Conservation (phyloP, 2,797 vertebrate genomes). For the Chelonia mydas region DNA sequence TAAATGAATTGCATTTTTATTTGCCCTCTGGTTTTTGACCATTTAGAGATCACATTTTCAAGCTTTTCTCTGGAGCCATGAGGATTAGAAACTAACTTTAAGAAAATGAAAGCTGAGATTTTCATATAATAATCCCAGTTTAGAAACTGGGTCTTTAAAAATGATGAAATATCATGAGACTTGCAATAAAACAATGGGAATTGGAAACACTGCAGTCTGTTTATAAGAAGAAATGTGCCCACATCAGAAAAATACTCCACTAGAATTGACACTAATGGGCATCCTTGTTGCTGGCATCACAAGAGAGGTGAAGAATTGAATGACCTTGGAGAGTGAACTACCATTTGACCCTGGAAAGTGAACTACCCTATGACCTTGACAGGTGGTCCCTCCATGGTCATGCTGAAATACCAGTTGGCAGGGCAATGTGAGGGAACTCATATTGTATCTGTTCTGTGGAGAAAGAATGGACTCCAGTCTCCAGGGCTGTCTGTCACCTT, state of each 20-base stretch:
- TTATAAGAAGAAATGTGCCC: not conserved
- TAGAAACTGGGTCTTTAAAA: not conserved
- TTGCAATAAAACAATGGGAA: not conserved
- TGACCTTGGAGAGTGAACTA: not conserved
- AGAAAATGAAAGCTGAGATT: conserved; percentile 34
- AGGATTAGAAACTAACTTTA: not conserved
- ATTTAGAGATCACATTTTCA: not conserved
- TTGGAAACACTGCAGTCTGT: conserved; percentile 10
- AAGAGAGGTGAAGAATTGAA: not conserved
- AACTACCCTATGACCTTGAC: not conserved
- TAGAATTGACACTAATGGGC: conserved; percentile 31
- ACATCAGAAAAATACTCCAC: conserved; percentile 44
- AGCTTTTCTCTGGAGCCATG: not conserved
- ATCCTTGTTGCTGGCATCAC: conserved; percentile 6
- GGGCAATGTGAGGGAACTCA: not conserved
- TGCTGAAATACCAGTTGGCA: not conserved
- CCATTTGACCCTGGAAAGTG: too few relatives aligned
- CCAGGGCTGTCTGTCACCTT: not conserved
- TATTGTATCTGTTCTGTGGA: not conserved
- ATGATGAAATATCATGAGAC: not conserved
- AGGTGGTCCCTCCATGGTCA: not conserved
- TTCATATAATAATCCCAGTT: conserved; percentile 30
- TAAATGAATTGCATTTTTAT: conserved; percentile 15
- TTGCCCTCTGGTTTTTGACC: not conserved
- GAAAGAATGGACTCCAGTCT: not conserved